These are phyloP conservation scores for Hippocampus kuda DNA, from an alignment of 2,797 vertebrate species.

Conservation along the genomic window DNA sequence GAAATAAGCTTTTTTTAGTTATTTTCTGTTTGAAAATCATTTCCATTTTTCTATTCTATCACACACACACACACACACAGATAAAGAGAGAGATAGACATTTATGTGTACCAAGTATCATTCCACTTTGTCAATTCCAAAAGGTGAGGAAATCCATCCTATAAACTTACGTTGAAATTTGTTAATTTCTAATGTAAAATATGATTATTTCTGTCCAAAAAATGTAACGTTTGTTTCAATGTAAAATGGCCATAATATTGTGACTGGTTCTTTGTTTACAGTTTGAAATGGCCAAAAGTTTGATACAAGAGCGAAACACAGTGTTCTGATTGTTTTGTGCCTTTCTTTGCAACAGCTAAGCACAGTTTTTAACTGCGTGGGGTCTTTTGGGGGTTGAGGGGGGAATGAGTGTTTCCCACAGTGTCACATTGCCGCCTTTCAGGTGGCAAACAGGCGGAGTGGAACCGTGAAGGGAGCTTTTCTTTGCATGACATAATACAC, in stretches of 20 bases:
- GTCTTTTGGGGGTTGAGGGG: not conserved
- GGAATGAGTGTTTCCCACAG: not conserved
- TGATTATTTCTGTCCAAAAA: not conserved
- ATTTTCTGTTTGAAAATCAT: no score
- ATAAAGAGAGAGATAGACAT: no score
- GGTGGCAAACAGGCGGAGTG: slow-evolving; percentile 7
- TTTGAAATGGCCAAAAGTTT: not conserved
- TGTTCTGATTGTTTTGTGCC: not conserved
- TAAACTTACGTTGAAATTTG: not conserved
- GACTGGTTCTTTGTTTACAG: not conserved
- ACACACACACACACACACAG: no score
- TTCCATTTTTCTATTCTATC: no score
- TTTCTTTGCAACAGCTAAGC: not conserved
- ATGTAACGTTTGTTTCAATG: not conserved
- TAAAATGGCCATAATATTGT: not conserved
- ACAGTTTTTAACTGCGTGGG: not conserved
- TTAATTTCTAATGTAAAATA: not conserved
- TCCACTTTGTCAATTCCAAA: no score
- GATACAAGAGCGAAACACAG: not conserved
- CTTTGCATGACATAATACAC: slow-evolving; percentile 16
- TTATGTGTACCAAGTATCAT: no score
- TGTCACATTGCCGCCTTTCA: slow-evolving; percentile 39
- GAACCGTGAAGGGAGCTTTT: slow-evolving; percentile 17
- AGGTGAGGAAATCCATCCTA: not conserved
- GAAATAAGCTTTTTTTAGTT: no score